phyloP scores from a whole-genome alignment of 2,888 invertebrate species.

The Epinotia brunnichana region DNA sequence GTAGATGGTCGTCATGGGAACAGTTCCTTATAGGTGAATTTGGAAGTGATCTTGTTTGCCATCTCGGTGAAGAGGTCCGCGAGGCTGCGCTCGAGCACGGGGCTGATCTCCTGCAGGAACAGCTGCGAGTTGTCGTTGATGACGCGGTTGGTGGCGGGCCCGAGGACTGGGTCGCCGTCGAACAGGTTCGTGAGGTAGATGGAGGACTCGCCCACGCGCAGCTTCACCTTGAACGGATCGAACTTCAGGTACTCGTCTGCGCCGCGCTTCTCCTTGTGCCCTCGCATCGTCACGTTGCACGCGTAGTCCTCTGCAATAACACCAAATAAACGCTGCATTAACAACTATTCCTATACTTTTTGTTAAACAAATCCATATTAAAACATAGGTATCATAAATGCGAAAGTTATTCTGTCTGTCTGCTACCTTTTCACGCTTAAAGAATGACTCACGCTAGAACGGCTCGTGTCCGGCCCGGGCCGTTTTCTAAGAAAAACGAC shows the following conservation, averaged over 20 bases:
- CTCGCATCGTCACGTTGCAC: conserved; percentile 86
- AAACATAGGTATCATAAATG: no score
- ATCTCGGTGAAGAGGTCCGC: conserved; percentile 87
- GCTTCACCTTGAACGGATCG: conserved; percentile 85
- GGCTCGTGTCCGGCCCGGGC: no score
- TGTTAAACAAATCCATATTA: not conserved
- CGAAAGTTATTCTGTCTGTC: no score
- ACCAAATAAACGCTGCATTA: not conserved
- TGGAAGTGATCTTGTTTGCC: conserved; percentile 87
- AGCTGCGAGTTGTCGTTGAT: conserved; percentile 87
- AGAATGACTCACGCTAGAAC: no score
- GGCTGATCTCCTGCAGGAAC: conserved; percentile 87
- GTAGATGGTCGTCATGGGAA: conserved; percentile 74
- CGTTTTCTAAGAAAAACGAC: no score
- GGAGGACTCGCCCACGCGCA: conserved; percentile 84
- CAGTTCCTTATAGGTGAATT: conserved; percentile 87
- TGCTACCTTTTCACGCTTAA: no score
- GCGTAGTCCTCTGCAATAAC: conserved; percentile 85
- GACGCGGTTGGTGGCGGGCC: conserved; percentile 86
- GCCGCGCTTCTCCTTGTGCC: conserved; percentile 82
- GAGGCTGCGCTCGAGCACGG: conserved; percentile 85
- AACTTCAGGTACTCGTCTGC: conserved; percentile 85
- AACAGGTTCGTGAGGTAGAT: conserved; percentile 87
- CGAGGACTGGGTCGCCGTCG: conserved; percentile 86
- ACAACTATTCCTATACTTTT: not conserved